Evolutionary conservation across 2,888 invertebrate species (phyloP), one percentile per base, ranked within the genome.

Genomic region (Liodrosophila aerea): DNA sequence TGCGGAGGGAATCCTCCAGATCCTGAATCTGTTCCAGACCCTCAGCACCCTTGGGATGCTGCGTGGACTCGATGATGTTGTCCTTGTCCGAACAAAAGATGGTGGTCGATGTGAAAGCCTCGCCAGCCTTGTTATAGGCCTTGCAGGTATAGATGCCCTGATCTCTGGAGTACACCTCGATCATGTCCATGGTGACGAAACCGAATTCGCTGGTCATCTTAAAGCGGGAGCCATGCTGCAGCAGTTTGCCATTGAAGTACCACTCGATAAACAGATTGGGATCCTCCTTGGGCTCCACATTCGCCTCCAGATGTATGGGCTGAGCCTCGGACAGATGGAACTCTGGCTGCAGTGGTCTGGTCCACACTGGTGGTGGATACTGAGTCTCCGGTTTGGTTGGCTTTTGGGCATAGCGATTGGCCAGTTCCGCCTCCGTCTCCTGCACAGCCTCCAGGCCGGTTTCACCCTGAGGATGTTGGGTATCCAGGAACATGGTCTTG

Each of bases 181-280:
- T 95, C 46, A 99, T 92, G 89, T 98, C 98, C 76, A 99, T 92
- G 2, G 97, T 97, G 4, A 98, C 98, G 88, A 97, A 98, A 49
- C 99, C 99, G 89, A 98, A 98, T 87, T 99, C 99, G 87, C 95
- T 96, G 1, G 96, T 96, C 88, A 97, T 94, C 89, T 97, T 97
- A 89, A 97, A 98, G 70, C 98, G 92, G 1, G 97, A 95, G 60
- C 95, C 97, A 87, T 96, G 95, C 74, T 95, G 95, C 43, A 97
- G 90, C 29, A 94, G 92, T 90, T 97, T 96, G 44, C 97, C 97
- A 88, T 97, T 97, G 87, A 97, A 96, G 90, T 95, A 97, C 97
- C 97, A 98, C 91, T 97, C 97, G 70, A 97, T 94, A 87, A 94
- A 96, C 47, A 97, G 91, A 84, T 96, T 94, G 5, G 97, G 97